phyloP scores from a whole-genome alignment of 2,888 invertebrate species.

The Megaustenia siamemsis region DNA sequence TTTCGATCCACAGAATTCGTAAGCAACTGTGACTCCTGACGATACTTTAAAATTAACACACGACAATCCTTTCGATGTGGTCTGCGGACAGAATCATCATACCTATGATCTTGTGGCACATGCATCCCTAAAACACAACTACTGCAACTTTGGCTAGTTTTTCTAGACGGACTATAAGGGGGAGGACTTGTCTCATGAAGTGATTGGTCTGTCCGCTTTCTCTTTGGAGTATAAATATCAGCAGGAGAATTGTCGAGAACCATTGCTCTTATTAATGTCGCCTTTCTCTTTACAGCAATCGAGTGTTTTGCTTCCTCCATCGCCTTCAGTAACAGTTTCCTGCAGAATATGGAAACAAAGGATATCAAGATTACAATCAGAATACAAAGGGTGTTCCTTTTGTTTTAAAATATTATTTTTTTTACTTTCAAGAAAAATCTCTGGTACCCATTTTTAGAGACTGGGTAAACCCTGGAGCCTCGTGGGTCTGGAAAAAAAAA shows the following conservation, averaged over 20 bases:
- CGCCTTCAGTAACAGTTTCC: conserved; percentile 89
- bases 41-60: conserved; percentile 33
- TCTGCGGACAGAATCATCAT: neutral
- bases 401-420: neutral
- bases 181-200: conserved; percentile 37
- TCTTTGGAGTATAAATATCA: conserved; percentile 36
- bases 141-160: neutral
- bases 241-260: neutral
- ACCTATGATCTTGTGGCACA: neutral
- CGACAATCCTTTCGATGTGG: conserved; percentile 20
- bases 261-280: conserved; percentile 37
- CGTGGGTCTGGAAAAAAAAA: too few relatives aligned
- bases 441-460: too few relatives aligned
- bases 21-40: conserved; percentile 20
- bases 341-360: conserved; percentile 4
- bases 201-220: conserved; percentile 12
- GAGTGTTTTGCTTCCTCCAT: conserved; percentile 95
- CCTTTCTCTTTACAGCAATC: conserved; percentile 63
- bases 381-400: too few relatives aligned
- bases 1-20: conserved; percentile 9
- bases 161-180: conserved; percentile 46
- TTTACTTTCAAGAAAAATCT: too few relatives aligned
- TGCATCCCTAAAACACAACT: neutral
- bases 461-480: too few relatives aligned
- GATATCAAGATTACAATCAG: neutral